phyloP scores from a whole-genome alignment of 92 coral and sea anemone species.

The Heliopora coerulea region DNA sequence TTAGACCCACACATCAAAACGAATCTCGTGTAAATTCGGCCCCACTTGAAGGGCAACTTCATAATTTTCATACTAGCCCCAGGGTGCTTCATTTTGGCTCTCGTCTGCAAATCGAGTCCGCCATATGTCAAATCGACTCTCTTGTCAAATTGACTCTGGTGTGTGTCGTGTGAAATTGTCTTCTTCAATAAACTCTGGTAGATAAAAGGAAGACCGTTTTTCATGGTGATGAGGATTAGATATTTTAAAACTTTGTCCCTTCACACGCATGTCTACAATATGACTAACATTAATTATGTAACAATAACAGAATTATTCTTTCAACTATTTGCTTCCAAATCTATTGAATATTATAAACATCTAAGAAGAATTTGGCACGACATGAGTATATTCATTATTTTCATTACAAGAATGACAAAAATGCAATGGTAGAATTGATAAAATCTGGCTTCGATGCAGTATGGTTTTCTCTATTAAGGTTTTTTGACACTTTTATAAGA shows the following conservation, averaged over 20 bases:
- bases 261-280: not conserved
- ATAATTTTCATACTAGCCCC: too few species aligned
- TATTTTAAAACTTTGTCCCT: too few species aligned
- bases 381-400: not conserved
- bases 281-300: not conserved
- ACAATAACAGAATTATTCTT: not conserved
- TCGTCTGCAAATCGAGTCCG: too few species aligned
- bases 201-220: not conserved
- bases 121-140: not conserved
- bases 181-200: not conserved
- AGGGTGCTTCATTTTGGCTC: too few species aligned
- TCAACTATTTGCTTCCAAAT: not conserved
- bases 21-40: not conserved
- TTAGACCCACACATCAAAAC: slow-evolving; percentile 12
- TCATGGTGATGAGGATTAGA: too few species aligned
- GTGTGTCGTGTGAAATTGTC: not conserved
- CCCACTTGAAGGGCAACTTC: too few species aligned
- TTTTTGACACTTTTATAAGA: slow-evolving; percentile 2
- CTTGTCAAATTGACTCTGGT: not conserved
- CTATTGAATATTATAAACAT: not conserved
- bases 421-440: not conserved
- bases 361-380: not conserved
- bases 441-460: not conserved
- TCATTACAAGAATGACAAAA: not conserved
- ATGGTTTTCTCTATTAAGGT: not conserved